Evolutionary conservation across 2,888 invertebrate species (phyloP).

Genomic region (Drosophila buzzatii): DNA sequence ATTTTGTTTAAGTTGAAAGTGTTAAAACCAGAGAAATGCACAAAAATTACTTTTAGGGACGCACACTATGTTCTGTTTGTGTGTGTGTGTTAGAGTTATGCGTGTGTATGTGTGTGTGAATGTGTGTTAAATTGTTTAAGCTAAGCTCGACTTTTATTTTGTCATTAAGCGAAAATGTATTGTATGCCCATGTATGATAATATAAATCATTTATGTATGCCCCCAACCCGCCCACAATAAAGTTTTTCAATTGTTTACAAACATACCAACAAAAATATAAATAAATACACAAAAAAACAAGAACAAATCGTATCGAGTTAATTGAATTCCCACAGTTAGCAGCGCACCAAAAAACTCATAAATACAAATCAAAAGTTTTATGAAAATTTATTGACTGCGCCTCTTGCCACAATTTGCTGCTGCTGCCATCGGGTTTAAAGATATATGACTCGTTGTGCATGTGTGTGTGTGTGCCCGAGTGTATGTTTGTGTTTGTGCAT

Average conservation of each 20-base stretch:
- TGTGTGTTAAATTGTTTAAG: conserved; percentile 47
- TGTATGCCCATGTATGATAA: conserved; percentile 75
- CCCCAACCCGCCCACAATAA: conserved; percentile 54
- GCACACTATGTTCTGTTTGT: conserved; percentile 16
- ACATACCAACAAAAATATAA: conserved; percentile 36
- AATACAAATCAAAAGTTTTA: conserved; percentile 80
- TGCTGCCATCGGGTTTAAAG: conserved; percentile 32
- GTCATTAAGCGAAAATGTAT: conserved; percentile 57
- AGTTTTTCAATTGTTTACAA: conserved; percentile 81
- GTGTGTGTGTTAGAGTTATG: conserved; percentile 13
- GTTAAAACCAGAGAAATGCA: conserved; percentile 37
- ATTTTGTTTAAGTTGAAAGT: conserved; percentile 49
- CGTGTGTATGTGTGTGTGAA: conserved; percentile 15
- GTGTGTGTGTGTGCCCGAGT: background rate
- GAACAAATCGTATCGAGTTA: conserved; percentile 40
- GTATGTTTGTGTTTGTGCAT: conserved; percentile 11
- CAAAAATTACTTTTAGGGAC: conserved; percentile 40
- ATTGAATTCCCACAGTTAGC: conserved; percentile 58
- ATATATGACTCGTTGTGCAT: conserved; percentile 5
- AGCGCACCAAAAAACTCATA: conserved; percentile 63
- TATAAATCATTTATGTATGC: conserved; percentile 60
- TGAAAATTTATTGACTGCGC: conserved; percentile 75
- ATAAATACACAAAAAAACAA: conserved; percentile 15
- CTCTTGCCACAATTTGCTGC: conserved; percentile 27
- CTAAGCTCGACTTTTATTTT: conserved; percentile 58